A percentile compares a stretch with the other conserved stretches of the same genome.
Conservation (phyloP, 2,113 vertebrate genomes). For the Brienomyrus longianalis region DNA sequence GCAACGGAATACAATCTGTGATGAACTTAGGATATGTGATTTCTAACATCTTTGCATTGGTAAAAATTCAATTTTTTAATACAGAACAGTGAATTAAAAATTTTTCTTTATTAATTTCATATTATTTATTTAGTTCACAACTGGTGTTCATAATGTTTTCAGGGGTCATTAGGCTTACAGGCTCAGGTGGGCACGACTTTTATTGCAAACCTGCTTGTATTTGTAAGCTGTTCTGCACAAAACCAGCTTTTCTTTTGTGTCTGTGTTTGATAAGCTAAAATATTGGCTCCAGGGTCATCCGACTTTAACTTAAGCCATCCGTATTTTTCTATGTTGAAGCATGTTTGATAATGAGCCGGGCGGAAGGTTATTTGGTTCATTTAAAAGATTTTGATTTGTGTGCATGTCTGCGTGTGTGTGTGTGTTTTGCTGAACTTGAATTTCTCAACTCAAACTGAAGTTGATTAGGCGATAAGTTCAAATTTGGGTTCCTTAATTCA, state of each 20-base stretch:
- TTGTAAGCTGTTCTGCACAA: not conserved
- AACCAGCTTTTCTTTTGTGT: not conserved
- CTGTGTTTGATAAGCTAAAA: no score
- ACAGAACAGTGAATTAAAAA: not conserved
- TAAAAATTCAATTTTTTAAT: not conserved
- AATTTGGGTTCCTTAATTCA: no score
- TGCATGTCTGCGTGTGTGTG: no score
- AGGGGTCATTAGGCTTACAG: not conserved
- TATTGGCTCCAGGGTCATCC: no score
- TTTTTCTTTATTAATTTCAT: not conserved
- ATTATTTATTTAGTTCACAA: not conserved
- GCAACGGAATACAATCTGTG: not conserved
- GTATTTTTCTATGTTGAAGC: no score
- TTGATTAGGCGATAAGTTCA: no score
- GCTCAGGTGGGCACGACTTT: not conserved
- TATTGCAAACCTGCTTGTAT: not conserved
- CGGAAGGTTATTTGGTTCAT: not conserved
- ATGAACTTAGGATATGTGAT: not conserved
- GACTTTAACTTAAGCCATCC: no score
- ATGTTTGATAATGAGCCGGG: no score
- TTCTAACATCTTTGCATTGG: not conserved
- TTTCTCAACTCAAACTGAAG: no score
- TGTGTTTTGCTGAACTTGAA: no score
- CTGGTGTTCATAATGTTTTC: not conserved
- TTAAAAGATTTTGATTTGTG: not conserved